These are phyloP conservation scores for Scotopteryx bipunctaria DNA, from an alignment of 2,888 invertebrate species.

Conservation along the genomic window DNA sequence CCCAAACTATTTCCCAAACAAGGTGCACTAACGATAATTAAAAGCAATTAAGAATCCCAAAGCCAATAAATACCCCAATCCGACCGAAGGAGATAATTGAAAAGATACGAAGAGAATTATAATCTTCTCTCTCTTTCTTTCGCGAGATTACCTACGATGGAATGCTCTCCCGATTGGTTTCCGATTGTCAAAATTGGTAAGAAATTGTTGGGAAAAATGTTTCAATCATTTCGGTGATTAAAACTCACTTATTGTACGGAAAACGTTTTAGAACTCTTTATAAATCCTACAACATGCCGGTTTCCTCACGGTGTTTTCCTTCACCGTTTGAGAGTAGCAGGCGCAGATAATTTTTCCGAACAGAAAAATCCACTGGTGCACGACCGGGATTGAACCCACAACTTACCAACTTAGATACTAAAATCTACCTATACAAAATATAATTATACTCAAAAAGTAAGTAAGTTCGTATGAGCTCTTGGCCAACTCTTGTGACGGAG, in stretches of 20 bases:
- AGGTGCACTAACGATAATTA: constrained; percentile 34
- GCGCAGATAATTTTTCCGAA: too few relatives aligned
- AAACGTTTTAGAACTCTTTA: too few relatives aligned
- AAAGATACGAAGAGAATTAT: constrained; percentile 61
- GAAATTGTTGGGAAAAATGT: constrained; percentile 1
- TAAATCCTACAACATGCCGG: too few relatives aligned
- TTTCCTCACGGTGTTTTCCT: too few relatives aligned
- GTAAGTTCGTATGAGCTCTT: too few relatives aligned
- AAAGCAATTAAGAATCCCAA: constrained; percentile 36
- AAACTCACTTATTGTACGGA: neutral
- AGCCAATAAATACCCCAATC: constrained; percentile 49
- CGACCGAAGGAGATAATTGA: constrained; percentile 62
- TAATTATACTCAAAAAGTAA: too few relatives aligned
- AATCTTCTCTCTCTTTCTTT: constrained; percentile 39
- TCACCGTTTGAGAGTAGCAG: too few relatives aligned
- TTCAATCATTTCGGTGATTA: neutral
- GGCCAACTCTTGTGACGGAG: too few relatives aligned
- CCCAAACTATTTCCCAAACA: constrained; percentile 15
- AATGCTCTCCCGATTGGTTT: constrained; percentile 20
- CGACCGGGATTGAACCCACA: too few relatives aligned
- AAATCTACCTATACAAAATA: too few relatives aligned
- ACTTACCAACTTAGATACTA: too few relatives aligned
- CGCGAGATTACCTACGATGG: constrained; percentile 11
- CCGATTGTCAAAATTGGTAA: constrained; percentile 13
- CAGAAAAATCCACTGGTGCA: too few relatives aligned